phyloP scores from a whole-genome alignment of 2,888 invertebrate genomes.

The Galeruca laticollis region DNA sequence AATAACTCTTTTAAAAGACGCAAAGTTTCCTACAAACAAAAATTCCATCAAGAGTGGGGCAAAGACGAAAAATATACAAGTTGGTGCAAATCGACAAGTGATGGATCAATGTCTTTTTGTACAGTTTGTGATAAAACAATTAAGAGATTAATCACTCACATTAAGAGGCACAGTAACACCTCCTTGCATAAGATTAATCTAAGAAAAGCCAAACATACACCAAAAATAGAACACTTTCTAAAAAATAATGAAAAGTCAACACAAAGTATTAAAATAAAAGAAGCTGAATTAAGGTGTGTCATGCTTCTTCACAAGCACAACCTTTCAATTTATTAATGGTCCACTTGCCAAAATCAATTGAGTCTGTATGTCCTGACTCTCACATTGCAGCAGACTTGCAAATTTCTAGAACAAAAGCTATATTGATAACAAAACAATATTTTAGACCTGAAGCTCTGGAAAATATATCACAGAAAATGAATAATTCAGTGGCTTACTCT shows the following conservation, averaged over 20 bases:
- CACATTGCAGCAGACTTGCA: slow-evolving; percentile 45
- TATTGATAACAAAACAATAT: slow-evolving; percentile 39
- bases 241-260: not conserved
- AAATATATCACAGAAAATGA: slow-evolving; percentile 30
- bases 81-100: too few species aligned
- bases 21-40: too few species aligned
- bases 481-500: slow-evolving; percentile 39
- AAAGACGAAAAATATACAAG: too few species aligned
- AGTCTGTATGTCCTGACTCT: slow-evolving; percentile 43
- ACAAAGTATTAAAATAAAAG: slow-evolving; percentile 9
- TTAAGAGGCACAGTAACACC: slow-evolving; percentile 14
- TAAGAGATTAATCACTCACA: slow-evolving; percentile 23
- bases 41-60: too few species aligned
- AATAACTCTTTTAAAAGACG: too few species aligned
- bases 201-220: slow-evolving; percentile 1
- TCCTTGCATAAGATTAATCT: slow-evolving; percentile 20
- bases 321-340: slow-evolving; percentile 48
- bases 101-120: slow-evolving; percentile 1
- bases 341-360: slow-evolving; percentile 40
- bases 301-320: slow-evolving; percentile 49
- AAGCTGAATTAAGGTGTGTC: slow-evolving; percentile 41
- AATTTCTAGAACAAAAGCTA: slow-evolving; percentile 42
- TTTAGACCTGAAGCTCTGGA: slow-evolving; percentile 34
- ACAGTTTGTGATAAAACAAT: slow-evolving; percentile 17
- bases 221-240: slow-evolving; percentile 10